A percentile compares a stretch with the other conserved stretches of the same genome.
These are phyloP conservation scores for Dissostichus mawsoni DNA, from an alignment of 2,113 vertebrate genomes.

Conservation along the genomic window DNA sequence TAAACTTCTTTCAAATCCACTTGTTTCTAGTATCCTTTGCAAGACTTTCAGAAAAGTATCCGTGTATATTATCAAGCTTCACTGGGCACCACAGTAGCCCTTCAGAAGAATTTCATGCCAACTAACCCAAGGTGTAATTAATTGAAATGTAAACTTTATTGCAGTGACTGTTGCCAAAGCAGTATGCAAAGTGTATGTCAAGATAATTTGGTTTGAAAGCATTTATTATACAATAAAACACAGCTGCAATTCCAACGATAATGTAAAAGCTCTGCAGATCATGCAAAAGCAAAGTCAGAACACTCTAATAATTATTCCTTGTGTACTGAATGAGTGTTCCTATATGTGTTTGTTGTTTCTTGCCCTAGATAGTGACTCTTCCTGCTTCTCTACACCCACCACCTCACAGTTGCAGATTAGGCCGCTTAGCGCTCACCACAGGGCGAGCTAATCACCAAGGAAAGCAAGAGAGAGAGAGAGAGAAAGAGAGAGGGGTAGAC, in stretches of 20 bases:
- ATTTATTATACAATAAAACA: constrained; percentile 10
- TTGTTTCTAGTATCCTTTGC: no score
- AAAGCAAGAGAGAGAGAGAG: constrained; percentile 30
- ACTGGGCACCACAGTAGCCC: neutral
- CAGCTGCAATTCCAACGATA: constrained; percentile 5
- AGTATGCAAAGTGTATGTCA: constrained; percentile 1
- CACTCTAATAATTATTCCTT: constrained; percentile 23
- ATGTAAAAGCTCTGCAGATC: constrained; percentile 26
- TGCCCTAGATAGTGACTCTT: constrained; percentile 12
- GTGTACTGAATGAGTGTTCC: constrained; percentile 3
- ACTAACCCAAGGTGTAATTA: neutral
- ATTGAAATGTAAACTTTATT: neutral
- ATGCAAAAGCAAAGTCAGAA: constrained; percentile 11
- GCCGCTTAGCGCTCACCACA: constrained; percentile 77
- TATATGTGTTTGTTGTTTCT: constrained; percentile 19
- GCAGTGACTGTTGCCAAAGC: neutral
- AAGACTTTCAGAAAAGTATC: no score
- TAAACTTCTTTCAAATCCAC: no score
- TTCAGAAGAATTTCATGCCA: neutral
- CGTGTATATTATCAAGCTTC: no score
- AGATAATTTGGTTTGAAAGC: constrained; percentile 12
- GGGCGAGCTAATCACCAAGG: constrained; percentile 80
- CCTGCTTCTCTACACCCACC: constrained; percentile 56
- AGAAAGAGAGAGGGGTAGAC: neutral
- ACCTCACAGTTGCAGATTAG: constrained; percentile 75